phyloP scores from a whole-genome alignment of 1,140 invertebrate species.

The Psilanteris sp. region DNA sequence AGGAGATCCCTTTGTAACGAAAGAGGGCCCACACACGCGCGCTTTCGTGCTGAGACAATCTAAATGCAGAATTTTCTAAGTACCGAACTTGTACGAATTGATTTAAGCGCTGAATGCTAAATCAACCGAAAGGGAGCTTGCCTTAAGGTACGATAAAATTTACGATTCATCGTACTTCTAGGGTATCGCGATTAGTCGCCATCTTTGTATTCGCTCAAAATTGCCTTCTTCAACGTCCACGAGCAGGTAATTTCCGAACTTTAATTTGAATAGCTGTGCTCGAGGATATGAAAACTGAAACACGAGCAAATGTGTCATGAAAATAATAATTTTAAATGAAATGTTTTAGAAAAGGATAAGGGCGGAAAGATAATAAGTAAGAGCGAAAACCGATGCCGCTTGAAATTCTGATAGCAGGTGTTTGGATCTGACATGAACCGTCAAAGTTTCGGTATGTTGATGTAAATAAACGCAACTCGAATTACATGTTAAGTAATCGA shows the following conservation, averaged over 20 bases:
- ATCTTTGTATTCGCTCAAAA: constrained; percentile 1
- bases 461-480: constrained; percentile 36
- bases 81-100: constrained; percentile 80
- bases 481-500: constrained; percentile 56
- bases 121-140: constrained; percentile 71
- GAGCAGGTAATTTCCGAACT: constrained; percentile 2
- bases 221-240: constrained; percentile 1
- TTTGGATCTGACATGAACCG: constrained; percentile 29
- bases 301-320: constrained; percentile 19
- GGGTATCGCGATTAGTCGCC: constrained; percentile 13
- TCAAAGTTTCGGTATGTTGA: constrained; percentile 50
- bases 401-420: constrained; percentile 60
- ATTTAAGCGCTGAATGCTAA: constrained; percentile 81
- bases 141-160: constrained; percentile 59
- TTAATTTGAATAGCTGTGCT: not conserved
- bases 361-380: constrained; percentile 30
- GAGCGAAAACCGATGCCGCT: constrained; percentile 4
- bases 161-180: constrained; percentile 54
- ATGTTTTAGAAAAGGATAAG: constrained; percentile 41
- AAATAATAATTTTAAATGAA: constrained; percentile 30
- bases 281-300: constrained; percentile 4
- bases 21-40: constrained; percentile 55
- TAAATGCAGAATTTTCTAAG: constrained; percentile 76
- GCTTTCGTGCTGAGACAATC: constrained; percentile 61
- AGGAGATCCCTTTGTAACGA: constrained; percentile 66